phyloP scores from a whole-genome alignment of 1,140 invertebrate genomes.

The Patella vulgata region DNA sequence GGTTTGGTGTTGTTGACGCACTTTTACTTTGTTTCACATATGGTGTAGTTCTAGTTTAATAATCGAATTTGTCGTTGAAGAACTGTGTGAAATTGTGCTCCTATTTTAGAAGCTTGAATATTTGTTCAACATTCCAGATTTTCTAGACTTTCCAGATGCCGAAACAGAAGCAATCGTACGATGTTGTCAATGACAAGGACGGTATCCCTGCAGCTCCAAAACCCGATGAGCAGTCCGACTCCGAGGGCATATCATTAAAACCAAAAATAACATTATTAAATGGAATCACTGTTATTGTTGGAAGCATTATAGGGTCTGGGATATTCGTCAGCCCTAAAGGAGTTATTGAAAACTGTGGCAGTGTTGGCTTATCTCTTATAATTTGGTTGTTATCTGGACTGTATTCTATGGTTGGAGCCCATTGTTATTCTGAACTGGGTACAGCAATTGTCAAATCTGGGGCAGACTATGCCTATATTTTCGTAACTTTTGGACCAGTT shows the following conservation, averaged over 20 bases:
- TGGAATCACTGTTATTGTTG: slow-evolving; percentile 64
- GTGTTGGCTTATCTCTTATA: slow-evolving; percentile 85
- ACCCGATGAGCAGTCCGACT: too few relatives aligned
- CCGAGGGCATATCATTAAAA: slow-evolving; percentile 49
- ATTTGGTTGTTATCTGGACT: slow-evolving; percentile 85
- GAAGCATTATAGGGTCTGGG: slow-evolving; percentile 74
- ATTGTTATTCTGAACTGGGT: slow-evolving; percentile 65
- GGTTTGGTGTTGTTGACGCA: too few relatives aligned
- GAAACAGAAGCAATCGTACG: too few relatives aligned
- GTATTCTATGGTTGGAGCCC: slow-evolving; percentile 77
- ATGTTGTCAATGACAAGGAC: too few relatives aligned
- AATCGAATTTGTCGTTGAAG: too few relatives aligned
- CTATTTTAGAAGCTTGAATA: too few relatives aligned
- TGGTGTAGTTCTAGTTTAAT: too few relatives aligned
- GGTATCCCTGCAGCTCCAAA: too few relatives aligned
- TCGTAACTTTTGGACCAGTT: slow-evolving; percentile 64
- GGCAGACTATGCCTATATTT: slow-evolving; percentile 65
- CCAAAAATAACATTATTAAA: slow-evolving; percentile 60
- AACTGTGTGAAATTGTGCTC: too few relatives aligned
- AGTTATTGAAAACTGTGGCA: slow-evolving; percentile 82
- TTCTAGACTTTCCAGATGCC: too few relatives aligned
- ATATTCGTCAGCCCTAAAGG: slow-evolving; percentile 97
- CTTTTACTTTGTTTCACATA: too few relatives aligned
- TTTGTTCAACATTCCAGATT: too few relatives aligned
- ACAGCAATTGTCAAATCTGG: slow-evolving; percentile 60